Conservation (phyloP, 2,797 vertebrate species). For the Gymnocypris eckloni region DNA sequence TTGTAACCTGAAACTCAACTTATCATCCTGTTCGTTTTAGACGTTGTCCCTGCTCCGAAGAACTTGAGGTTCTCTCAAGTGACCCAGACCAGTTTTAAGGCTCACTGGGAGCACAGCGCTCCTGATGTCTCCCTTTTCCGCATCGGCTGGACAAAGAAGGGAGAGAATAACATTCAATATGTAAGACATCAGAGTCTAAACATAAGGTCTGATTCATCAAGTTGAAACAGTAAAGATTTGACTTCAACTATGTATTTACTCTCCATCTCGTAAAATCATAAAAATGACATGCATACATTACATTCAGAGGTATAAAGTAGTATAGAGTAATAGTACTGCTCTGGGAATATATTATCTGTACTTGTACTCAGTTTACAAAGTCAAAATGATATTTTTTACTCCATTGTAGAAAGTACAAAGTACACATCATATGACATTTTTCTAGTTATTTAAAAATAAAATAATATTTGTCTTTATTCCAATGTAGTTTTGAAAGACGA, state of each 20-base stretch:
- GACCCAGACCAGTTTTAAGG: constrained; percentile 88
- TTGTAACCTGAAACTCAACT: neutral
- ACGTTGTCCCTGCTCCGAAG: constrained; percentile 90
- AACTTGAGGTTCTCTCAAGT: constrained; percentile 90
- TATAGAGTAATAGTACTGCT: neutral
- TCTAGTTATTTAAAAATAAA: neutral
- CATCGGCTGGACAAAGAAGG: constrained; percentile 87
- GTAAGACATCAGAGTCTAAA: constrained; percentile 67
- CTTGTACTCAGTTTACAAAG: neutral
- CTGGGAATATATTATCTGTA: neutral
- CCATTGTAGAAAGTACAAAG: neutral
- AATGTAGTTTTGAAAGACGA: no score
- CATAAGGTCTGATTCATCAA: neutral
- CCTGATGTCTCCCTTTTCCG: constrained; percentile 94
- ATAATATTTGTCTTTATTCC: no score
- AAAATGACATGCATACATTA: neutral
- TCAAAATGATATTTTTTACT: neutral
- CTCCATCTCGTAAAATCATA: neutral
- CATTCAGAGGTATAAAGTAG: neutral
- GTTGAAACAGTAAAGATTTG: neutral
- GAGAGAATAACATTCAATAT: constrained; percentile 73
- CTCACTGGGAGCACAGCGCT: constrained; percentile 93
- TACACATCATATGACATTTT: neutral
- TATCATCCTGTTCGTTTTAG: constrained; percentile 67
- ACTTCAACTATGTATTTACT: neutral